Evolutionary conservation across 2,888 invertebrate species (phyloP).

Genomic region (Branchellion lobata): DNA sequence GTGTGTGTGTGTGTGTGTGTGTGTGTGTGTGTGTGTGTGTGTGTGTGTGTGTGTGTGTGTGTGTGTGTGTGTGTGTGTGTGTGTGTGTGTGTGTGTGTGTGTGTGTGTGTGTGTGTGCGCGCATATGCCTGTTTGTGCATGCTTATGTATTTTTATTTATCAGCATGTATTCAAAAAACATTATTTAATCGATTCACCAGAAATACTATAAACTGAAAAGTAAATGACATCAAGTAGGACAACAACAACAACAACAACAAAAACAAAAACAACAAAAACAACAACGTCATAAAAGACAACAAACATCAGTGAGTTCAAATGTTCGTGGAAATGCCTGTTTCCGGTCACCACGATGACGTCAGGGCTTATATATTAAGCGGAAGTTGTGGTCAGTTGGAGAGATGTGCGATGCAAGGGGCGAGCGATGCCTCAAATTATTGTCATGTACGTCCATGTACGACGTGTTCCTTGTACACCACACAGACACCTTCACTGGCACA

Average conservation of each 20-base stretch:
- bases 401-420: not conserved
- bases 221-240: too few species aligned
- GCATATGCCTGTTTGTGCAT: not conserved
- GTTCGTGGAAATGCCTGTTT: not conserved
- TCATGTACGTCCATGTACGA: not conserved
- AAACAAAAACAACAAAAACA: too few species aligned
- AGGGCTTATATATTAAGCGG: not conserved
- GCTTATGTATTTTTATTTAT: constrained; percentile 1
- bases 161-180: not conserved
- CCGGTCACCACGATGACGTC: not conserved
- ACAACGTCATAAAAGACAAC: not conserved
- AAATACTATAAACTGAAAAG: too few species aligned
- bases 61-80: not conserved
- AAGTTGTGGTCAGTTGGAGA: not conserved
- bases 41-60: not conserved
- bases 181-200: too few species aligned
- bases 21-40: not conserved
- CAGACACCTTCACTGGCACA: too few species aligned
- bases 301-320: not conserved
- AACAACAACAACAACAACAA: too few species aligned
- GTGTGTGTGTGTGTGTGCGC: not conserved
- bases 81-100: constrained; percentile 6
- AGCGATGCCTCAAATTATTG: not conserved
- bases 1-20: constrained; percentile 13
- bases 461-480: too few species aligned